These are phyloP conservation scores for Sphinx pinastri DNA, from an alignment of 2,888 invertebrate species.

Conservation along the genomic window DNA sequence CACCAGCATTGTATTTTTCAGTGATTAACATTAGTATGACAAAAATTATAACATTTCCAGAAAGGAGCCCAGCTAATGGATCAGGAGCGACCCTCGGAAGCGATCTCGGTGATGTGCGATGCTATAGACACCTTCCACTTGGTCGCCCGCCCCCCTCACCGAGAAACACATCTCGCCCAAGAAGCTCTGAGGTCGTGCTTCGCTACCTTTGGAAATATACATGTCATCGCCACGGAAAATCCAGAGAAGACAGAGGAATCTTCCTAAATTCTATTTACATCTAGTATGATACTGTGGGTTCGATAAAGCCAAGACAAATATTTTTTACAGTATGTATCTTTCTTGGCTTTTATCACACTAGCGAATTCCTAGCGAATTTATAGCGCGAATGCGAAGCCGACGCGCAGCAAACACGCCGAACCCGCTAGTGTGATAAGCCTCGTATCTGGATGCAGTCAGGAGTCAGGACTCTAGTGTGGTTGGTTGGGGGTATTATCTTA, in stretches of 20 bases:
- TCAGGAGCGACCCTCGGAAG: slow-evolving; percentile 78
- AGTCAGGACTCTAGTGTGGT: too few species aligned
- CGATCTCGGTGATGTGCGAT: slow-evolving; percentile 79
- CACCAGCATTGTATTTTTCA: too few species aligned
- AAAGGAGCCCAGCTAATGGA: slow-evolving; percentile 78
- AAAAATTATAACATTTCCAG: slow-evolving; percentile 43
- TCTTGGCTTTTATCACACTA: too few species aligned
- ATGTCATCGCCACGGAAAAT: slow-evolving; percentile 42
- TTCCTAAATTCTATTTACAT: background rate
- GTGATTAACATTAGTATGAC: too few species aligned
- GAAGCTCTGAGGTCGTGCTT: slow-evolving; percentile 87
- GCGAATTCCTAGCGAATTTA: too few species aligned
- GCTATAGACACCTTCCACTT: slow-evolving; percentile 86
- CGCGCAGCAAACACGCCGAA: too few species aligned
- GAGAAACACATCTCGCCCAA: slow-evolving; percentile 87
- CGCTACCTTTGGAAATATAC: slow-evolving; percentile 82
- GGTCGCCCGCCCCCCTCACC: slow-evolving; percentile 86
- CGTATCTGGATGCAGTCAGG: too few species aligned
- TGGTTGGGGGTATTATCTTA: too few species aligned
- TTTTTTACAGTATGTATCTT: too few species aligned
- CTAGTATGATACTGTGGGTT: background rate
- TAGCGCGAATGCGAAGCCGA: too few species aligned
- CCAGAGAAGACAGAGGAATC: background rate
- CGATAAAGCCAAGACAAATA: background rate
- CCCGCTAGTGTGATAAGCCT: too few species aligned